Base-by-base conservation (phyloP, 2,888 invertebrate species). In the Drosophila anomalata region DNA sequence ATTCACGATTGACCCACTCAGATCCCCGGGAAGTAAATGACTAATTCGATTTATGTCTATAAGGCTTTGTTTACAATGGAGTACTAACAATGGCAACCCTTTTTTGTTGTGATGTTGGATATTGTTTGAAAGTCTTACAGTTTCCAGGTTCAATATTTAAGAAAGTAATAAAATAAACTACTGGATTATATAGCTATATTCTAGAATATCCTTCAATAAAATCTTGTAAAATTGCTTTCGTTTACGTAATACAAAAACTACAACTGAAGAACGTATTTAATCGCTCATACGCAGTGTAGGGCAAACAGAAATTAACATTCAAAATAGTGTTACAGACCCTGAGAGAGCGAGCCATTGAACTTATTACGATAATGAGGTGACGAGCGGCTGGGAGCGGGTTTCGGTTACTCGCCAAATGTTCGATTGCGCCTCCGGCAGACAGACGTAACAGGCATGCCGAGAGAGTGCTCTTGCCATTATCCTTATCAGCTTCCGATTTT, bases 401-500 rank as follows among this genome's bases (percentile, higher is more conserved):
- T 12, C 20, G 22, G 29, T 26, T 59, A 14, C 48, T 57, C 57
- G 17, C 50, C 41, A 26, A 29, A 79, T 79, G 86, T 77, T 73
- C 80, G 77, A 82, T 52, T 29, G 36, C 39, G 39, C 17, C 44
- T 36, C 36, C 14, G 26, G 41, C 55, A 51, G 50, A 41, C 68
- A 51, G 50, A 41, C 68, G 39, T 33, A 44, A 41, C 68, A 46
- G 44, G 29, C 58, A 48, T 53, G 39, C 47, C 26, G 36, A 24
- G 52, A 44, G 48, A 36, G 22, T 11, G 20, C 41, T 62, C 24
- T 41, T 46, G 46, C 51, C 48, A 63, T 73, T 86, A 70, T 88
- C 88, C 86, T 86, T 86, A 86, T 86, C 86, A 79, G 79, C 63
- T 54, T 62, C 54, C 42, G 51, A 75, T 42, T 42, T 17, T 4